A percentile compares a stretch with the other conserved stretches of the same genome.
Conservation (phyloP, 2,113 vertebrate genomes). For the Pseudorasbora parva region DNA sequence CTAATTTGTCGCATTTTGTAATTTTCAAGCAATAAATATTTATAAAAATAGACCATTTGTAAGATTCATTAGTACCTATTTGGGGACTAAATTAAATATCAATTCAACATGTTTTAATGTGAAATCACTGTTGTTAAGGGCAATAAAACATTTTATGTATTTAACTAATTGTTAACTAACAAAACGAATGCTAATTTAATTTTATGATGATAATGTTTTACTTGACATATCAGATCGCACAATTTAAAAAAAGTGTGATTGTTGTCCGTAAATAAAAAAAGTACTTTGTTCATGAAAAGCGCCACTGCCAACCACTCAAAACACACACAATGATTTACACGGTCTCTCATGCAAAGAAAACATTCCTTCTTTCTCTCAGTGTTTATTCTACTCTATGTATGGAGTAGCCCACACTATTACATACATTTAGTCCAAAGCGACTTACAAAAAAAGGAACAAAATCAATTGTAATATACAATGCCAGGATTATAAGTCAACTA, state of each 20-base stretch:
- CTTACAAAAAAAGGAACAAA: background rate
- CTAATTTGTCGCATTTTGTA: background rate
- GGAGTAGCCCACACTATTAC: background rate
- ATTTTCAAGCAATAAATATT: background rate
- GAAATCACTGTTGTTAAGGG: background rate
- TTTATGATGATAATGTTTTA: background rate
- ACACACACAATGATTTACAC: slow-evolving; percentile 70
- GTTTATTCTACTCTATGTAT: slow-evolving; percentile 44
- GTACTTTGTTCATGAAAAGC: background rate
- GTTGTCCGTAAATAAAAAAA: background rate
- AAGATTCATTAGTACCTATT: background rate
- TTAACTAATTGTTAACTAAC: background rate
- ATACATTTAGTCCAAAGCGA: background rate
- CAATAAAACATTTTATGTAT: background rate
- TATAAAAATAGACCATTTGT: background rate
- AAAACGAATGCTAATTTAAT: background rate
- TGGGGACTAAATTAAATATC: background rate
- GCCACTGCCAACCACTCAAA: slow-evolving; percentile 41
- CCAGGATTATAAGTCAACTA: background rate
- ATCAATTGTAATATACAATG: background rate
- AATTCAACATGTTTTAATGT: background rate
- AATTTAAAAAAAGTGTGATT: background rate
- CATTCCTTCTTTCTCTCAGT: slow-evolving; percentile 65
- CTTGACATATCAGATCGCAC: background rate
- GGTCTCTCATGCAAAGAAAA: too few relatives aligned